Conservation (phyloP, 2,888 invertebrate genomes). For the Bimastos eiseni region DNA sequence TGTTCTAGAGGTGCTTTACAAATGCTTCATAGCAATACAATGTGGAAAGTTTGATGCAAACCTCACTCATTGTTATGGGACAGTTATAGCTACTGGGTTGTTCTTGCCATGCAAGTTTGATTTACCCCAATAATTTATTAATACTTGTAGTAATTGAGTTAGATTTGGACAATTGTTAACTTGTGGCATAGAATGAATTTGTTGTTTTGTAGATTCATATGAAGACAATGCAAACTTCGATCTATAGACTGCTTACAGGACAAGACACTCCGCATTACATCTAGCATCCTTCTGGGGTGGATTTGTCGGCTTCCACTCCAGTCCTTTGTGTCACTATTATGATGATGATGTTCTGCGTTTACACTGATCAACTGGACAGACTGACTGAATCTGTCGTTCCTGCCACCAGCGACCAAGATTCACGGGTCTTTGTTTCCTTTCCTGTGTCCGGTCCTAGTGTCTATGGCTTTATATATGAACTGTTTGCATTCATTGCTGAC, state of each 20-base stretch:
- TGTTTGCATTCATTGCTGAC: not conserved
- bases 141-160: not conserved
- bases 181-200: not conserved
- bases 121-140: not conserved
- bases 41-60: too few species aligned
- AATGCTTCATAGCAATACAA: too few species aligned
- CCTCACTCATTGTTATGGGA: too few species aligned
- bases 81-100: too few species aligned
- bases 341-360: constrained; percentile 13
- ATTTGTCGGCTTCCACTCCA: not conserved
- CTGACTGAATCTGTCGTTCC: not conserved
- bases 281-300: constrained; percentile 61
- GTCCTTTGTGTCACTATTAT: not conserved
- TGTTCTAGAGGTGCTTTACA: too few species aligned
- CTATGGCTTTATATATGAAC: not conserved
- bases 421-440: not conserved
- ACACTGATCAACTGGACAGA: not conserved
- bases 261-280: constrained; percentile 99
- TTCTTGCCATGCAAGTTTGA: too few species aligned
- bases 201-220: constrained; percentile 82
- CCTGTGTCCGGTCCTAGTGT: not conserved
- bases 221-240: constrained; percentile 99
- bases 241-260: constrained; percentile 97
- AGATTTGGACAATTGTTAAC: not conserved
- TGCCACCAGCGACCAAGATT: not conserved